phyloP scores from a whole-genome alignment of 2,888 invertebrate genomes.

The Stenchaetothrips biformis region DNA sequence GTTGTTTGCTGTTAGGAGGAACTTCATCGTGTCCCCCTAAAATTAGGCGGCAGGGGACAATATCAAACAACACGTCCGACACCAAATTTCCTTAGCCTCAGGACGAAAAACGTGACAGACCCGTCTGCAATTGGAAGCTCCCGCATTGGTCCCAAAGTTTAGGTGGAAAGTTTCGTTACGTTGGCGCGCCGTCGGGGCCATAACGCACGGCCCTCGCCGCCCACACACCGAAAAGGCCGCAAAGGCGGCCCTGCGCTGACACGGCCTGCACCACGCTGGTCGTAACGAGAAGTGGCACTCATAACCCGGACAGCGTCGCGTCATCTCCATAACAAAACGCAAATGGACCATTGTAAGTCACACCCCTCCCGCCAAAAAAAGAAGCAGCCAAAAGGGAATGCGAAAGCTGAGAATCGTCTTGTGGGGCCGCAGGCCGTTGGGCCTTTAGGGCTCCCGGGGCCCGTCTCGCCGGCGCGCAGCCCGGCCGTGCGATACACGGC shows the following conservation, averaged over 20 bases:
- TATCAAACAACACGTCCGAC: too few species aligned
- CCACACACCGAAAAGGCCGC: neutral
- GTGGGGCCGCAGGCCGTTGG: too few species aligned
- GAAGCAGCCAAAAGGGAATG: neutral
- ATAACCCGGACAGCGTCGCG: neutral
- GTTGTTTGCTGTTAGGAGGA: neutral
- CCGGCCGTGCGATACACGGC: neutral
- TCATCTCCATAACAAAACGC: neutral
- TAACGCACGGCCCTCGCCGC: neutral
- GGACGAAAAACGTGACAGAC: too few species aligned
- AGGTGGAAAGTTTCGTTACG: too few species aligned
- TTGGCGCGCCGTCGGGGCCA: too few species aligned
- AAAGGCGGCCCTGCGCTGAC: neutral
- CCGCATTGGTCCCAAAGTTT: too few species aligned
- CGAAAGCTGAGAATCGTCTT: neutral
- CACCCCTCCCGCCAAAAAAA: neutral
- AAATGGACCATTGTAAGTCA: conserved; percentile 1
- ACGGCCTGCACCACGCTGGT: neutral
- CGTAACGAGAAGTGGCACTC: neutral
- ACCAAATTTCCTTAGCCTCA: too few species aligned
- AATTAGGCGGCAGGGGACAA: neutral
- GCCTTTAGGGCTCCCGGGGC: too few species aligned
- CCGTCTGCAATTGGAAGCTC: too few species aligned
- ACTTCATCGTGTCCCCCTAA: neutral
- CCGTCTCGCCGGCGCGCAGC: too few species aligned